Conservation (phyloP, 2,797 vertebrate species). For the Sebastes aleutianus region DNA sequence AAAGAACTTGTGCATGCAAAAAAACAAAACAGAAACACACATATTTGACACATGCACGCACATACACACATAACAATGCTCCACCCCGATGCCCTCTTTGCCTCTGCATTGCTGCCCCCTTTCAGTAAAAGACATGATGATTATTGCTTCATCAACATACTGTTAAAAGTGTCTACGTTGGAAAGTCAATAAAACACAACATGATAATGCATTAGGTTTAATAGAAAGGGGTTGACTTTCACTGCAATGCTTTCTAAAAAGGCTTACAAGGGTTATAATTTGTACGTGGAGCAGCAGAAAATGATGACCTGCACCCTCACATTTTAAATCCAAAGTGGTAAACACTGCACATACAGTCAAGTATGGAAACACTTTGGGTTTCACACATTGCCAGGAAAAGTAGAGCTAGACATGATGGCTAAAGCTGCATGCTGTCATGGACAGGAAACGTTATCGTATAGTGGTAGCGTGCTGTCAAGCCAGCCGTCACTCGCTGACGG, state of each 20-base stretch:
- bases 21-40: neutral
- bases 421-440: too few species aligned
- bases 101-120: constrained; percentile 42
- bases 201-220: neutral
- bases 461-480: too few species aligned
- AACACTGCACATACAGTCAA: too few species aligned
- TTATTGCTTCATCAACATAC: constrained; percentile 19
- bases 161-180: neutral
- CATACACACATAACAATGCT: neutral
- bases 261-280: neutral
- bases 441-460: too few species aligned
- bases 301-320: neutral
- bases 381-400: too few species aligned
- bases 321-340: too few species aligned
- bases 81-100: neutral
- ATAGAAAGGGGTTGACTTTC: neutral
- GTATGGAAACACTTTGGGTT: too few species aligned
- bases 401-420: too few species aligned
- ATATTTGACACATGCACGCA: neutral
- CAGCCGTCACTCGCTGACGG: too few species aligned
- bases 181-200: neutral
- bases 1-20: constrained; percentile 39
- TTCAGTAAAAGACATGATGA: constrained; percentile 32
- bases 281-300: neutral
- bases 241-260: neutral